Evolutionary conservation across 2,113 vertebrate genomes (phyloP).

Genomic region (Mungos mungo): DNA sequence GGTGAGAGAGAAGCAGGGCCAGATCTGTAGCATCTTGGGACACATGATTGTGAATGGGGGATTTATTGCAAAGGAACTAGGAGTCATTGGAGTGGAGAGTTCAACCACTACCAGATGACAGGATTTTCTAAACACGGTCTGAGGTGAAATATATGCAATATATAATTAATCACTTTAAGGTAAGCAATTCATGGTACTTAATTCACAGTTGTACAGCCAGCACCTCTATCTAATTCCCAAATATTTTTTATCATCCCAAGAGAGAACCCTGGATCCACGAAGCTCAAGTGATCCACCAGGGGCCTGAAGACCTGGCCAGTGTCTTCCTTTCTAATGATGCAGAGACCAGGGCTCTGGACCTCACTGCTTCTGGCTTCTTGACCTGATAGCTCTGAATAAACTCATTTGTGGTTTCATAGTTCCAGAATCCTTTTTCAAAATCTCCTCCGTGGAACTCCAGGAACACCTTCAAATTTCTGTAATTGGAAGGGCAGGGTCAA

Average conservation of each 20-base stretch:
- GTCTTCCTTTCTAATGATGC: neutral
- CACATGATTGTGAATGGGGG: neutral
- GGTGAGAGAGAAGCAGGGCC: neutral
- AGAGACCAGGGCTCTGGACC: no score
- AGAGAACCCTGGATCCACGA: neutral
- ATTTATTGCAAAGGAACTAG: neutral
- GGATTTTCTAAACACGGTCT: neutral
- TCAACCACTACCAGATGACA: neutral
- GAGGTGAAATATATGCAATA: neutral
- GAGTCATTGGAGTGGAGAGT: neutral
- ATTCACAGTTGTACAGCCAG: neutral
- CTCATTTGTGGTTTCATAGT: neutral
- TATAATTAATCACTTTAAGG: constrained; percentile 16
- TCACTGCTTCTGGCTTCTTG: neutral
- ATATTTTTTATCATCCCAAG: neutral
- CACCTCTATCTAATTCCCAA: neutral
- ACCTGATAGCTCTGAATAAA: neutral
- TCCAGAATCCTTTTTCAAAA: neutral
- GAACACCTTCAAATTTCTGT: neutral
- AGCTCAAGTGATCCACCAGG: neutral
- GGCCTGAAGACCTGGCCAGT: neutral
- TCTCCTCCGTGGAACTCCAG: neutral
- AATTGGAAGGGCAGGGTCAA: neutral
- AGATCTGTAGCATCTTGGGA: neutral
- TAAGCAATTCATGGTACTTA: neutral